These are phyloP conservation scores for Mactra quadrangularis DNA, from an alignment of 1,140 invertebrate genomes.

Conservation along the genomic window DNA sequence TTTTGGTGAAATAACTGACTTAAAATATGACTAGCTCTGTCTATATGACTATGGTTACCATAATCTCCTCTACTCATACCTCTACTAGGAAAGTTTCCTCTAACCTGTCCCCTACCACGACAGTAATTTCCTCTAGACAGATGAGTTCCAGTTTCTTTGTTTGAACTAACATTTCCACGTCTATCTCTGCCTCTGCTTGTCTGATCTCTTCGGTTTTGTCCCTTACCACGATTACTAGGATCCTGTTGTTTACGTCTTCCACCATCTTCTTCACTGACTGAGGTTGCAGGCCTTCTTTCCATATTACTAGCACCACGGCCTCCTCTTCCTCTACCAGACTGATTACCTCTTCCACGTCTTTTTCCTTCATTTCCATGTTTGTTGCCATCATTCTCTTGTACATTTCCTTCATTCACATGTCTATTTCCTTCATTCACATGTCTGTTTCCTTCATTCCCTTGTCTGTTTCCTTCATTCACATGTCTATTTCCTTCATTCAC, in stretches of 20 bases:
- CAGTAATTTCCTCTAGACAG: conserved; percentile 44
- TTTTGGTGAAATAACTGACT: conserved; percentile 35
- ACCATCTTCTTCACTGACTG: background rate
- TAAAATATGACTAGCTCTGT: conserved; percentile 25
- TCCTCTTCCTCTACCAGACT: background rate
- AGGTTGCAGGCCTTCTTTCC: background rate
- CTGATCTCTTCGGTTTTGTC: background rate
- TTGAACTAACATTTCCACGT: conserved; percentile 26
- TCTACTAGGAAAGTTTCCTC: conserved; percentile 31
- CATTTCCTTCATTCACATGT: background rate
- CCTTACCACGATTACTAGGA: background rate
- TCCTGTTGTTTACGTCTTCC: no score
- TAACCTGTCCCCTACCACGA: conserved; percentile 48
- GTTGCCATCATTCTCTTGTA: background rate
- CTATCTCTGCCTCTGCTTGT: conserved; percentile 17
- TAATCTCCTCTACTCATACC: conserved; percentile 34
- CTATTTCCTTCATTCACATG: background rate
- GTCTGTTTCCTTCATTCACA: no score
- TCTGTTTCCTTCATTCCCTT: background rate
- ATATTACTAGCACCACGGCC: background rate
- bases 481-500: background rate
- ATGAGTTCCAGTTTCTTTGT: background rate
- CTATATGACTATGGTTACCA: conserved; percentile 32
- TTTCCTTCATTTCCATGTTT: background rate
- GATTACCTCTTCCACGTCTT: background rate